These are phyloP conservation scores for Sesia bembeciformis DNA, from an alignment of 2,888 invertebrate genomes.

Conservation along the genomic window DNA sequence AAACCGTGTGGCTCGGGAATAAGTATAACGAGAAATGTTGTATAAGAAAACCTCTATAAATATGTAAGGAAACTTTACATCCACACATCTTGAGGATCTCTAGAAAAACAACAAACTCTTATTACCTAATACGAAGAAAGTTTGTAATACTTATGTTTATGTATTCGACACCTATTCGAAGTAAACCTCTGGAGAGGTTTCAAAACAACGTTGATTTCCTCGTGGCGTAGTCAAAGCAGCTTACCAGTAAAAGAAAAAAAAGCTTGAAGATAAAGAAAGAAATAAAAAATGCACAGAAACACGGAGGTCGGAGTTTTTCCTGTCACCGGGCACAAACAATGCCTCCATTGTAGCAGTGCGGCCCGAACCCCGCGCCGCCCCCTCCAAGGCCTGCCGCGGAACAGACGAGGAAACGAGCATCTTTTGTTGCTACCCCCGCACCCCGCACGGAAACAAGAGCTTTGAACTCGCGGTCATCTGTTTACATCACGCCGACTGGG, in stretches of 20 bases:
- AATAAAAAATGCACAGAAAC: constrained; percentile 72
- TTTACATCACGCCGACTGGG: constrained; percentile 55
- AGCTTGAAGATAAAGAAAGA: constrained; percentile 44
- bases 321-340: constrained; percentile 74
- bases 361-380: constrained; percentile 21
- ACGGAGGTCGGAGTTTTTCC: constrained; percentile 74
- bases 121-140: too few species aligned
- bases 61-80: too few species aligned
- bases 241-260: constrained; percentile 45
- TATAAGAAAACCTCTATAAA: too few species aligned
- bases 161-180: not conserved
- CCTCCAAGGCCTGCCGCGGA: constrained; percentile 18
- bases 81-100: too few species aligned
- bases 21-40: too few species aligned
- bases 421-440: constrained; percentile 63
- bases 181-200: constrained; percentile 10
- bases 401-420: constrained; percentile 61
- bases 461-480: constrained; percentile 69
- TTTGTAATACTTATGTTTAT: too few species aligned
- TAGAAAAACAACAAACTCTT: too few species aligned
- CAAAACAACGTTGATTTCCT: constrained; percentile 62
- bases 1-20: too few species aligned
- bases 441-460: constrained; percentile 52
- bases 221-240: constrained; percentile 55
- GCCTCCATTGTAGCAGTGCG: constrained; percentile 52